Evolutionary conservation across 2,113 vertebrate genomes (phyloP).

Genomic region (Carassius carassius): DNA sequence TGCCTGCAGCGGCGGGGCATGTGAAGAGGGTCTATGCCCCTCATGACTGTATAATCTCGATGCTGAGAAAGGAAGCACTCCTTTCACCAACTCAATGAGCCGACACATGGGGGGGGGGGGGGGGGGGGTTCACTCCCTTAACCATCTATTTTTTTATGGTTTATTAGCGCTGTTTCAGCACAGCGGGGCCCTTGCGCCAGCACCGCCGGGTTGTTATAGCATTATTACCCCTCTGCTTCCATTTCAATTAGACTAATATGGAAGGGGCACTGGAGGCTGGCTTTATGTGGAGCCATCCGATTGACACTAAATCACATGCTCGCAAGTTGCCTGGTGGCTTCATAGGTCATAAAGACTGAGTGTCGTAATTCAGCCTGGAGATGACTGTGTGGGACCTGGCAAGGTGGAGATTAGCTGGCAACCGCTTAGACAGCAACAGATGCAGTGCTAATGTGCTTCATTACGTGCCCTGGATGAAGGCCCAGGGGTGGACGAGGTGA

Average conservation of each 20-base stretch:
- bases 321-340: slow-evolving; percentile 50
- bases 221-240: slow-evolving; percentile 64
- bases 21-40: slow-evolving; percentile 40
- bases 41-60: slow-evolving; percentile 61
- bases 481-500: slow-evolving; percentile 28
- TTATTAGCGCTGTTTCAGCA: slow-evolving; percentile 64
- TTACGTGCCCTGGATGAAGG: slow-evolving; percentile 55
- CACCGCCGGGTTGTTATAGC: slow-evolving; percentile 63
- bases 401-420: slow-evolving; percentile 54
- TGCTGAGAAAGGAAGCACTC: slow-evolving; percentile 53
- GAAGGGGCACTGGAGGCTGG: slow-evolving; percentile 46
- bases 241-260: slow-evolving; percentile 72
- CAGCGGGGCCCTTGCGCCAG: slow-evolving; percentile 48
- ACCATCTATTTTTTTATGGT: slow-evolving; percentile 69
- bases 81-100: slow-evolving; percentile 67
- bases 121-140: slow-evolving; percentile 33
- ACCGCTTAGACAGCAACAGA: slow-evolving; percentile 56
- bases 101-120: slow-evolving; percentile 23
- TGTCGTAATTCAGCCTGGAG: slow-evolving; percentile 52
- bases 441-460: slow-evolving; percentile 60
- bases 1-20: slow-evolving; percentile 13
- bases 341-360: slow-evolving; percentile 61
- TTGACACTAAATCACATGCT: slow-evolving; percentile 66
- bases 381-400: slow-evolving; percentile 39
- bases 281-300: slow-evolving; percentile 51